phyloP scores from a whole-genome alignment of 2,113 vertebrate species.

The Nothocercus nigrocapillus region DNA sequence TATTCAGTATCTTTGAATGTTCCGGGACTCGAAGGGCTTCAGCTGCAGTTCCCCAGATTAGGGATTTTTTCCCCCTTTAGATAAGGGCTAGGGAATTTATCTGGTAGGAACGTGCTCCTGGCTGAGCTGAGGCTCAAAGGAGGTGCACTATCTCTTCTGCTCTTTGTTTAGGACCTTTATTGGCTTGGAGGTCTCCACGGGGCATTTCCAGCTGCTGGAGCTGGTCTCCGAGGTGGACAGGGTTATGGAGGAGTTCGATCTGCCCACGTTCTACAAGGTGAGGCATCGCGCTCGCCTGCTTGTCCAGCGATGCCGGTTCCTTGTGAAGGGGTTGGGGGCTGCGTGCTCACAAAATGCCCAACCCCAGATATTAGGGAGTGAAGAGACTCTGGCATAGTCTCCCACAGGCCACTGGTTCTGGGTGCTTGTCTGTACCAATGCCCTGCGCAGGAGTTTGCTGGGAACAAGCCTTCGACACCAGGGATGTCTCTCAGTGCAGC shows the following conservation, averaged over 20 bases:
- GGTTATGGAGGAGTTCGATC: slow-evolving; percentile 88
- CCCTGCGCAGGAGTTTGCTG: not conserved
- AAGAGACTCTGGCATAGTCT: not conserved
- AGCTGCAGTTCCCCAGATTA: not conserved
- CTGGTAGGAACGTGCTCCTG: rapidly evolving
- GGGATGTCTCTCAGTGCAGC: not conserved
- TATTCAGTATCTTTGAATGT: not conserved
- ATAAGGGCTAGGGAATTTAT: not conserved
- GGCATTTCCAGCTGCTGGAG: slow-evolving; percentile 85
- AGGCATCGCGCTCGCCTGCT: not conserved
- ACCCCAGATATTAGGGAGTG: not conserved
- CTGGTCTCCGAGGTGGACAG: slow-evolving; percentile 84
- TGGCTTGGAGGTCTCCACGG: slow-evolving; percentile 86
- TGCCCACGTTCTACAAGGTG: slow-evolving; percentile 92
- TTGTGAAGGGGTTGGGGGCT: rapidly evolving
- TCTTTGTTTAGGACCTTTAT: slow-evolving; percentile 87
- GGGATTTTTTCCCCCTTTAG: not conserved
- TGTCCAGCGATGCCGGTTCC: not conserved
- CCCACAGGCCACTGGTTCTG: not conserved
- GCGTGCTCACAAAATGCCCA: not conserved
- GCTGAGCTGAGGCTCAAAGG: not conserved
- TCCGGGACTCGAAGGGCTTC: not conserved
- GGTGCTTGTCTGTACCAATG: too few species aligned
- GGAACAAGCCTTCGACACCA: not conserved
- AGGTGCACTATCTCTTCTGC: not conserved